Base-by-base conservation (phyloP, 2,888 invertebrate genomes). In the Phyto melanocephala region DNA sequence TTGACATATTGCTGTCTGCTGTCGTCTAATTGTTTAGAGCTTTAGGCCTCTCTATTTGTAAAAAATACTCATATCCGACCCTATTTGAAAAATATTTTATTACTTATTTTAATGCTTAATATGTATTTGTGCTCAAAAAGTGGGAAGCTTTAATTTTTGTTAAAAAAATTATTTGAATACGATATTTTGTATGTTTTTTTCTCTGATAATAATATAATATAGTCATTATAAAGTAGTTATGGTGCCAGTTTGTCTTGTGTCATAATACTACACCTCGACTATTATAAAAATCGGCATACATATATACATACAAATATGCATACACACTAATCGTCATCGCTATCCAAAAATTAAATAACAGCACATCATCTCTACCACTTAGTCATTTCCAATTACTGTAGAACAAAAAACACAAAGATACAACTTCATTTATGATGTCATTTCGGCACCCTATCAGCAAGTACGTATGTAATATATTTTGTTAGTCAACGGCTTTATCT, bases 171-270 rank as follows among this genome's bases (percentile, higher is more conserved):
- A n/a, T 15, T 45, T 45, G 7, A 45, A 15, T 15, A 15, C 15
- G 17, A 1, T 45, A 45, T 45, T 17, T 67, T 52, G 1, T 45
- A 17, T 28, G 17, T 42, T 54, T 40, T 54, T 1, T 52, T 17
- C 45, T 17, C 33, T 4, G 3, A 3, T 7, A 17, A 17, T 45
- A 15, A 40, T 11, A 8, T 22, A 42, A 42, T 50, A 54, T 70
- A n/a, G 8, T 28, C 2, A 15, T 24, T 37, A 56, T 56, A 65
- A 58, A 56, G 10, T 58, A 47, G 65, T 72, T 65, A 40, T 47
- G 68, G 45, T 50, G 65, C 40, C 47, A 58, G 71, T 65, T 65
- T 79, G 50, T 72, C 72, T 79, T 67, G 52, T 77, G 60, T 52
- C 76, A 45, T 75, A n/a, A 42, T 35, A 24, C 17, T 33, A 40